Evolutionary conservation across 2,888 invertebrate genomes (phyloP), one percentile per base, ranked within the genome.

Genomic region (Apodemia mormo): DNA sequence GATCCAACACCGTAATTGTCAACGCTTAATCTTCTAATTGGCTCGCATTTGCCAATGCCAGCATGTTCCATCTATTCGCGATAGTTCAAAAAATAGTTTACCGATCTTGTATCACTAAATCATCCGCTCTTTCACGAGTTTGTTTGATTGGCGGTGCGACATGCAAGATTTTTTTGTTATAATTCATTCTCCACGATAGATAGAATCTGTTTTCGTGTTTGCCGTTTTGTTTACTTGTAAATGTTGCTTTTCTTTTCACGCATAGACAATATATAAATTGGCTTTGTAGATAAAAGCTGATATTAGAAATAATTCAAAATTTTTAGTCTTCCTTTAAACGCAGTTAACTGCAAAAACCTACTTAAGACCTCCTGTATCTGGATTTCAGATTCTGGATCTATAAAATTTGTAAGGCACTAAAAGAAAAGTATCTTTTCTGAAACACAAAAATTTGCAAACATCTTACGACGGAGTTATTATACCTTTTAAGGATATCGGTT

Each of bases 21-120:
- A 92, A 88, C 93, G 93, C 89, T 93, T 93, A 91, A 93, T 93
- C 93, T 93, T 93, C 92, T 93, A 93, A 93, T 93, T 92, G 93
- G 85, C 87, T 88, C 90, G 86, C 92, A 93, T 93, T 93, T 93
- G 85, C 90, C 92, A 93, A 86, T 89, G 93, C 91, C 93, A 93
- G 84, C 84, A 83, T 84, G 82, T 85, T 83, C 86, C 86, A 81
- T 82, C 81, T 80, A 80, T 79, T 82, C 81, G 81, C 83, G 81
- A 89, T 88, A 88, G 86, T 86, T 83, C 75, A 80, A 87, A 89
- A 85, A 88, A 83, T 78, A 79, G 76, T 70, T 72, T 69, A 74
- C 73, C 75, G 75, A 77, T 78, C 77, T 61, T 61, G 61, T 61
- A 61, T 61, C 61, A 14, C 33, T 61, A 14, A 14, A 61, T 61